Evolutionary conservation across 2,113 vertebrate genomes (phyloP).

Genomic region (Colius striatus): DNA sequence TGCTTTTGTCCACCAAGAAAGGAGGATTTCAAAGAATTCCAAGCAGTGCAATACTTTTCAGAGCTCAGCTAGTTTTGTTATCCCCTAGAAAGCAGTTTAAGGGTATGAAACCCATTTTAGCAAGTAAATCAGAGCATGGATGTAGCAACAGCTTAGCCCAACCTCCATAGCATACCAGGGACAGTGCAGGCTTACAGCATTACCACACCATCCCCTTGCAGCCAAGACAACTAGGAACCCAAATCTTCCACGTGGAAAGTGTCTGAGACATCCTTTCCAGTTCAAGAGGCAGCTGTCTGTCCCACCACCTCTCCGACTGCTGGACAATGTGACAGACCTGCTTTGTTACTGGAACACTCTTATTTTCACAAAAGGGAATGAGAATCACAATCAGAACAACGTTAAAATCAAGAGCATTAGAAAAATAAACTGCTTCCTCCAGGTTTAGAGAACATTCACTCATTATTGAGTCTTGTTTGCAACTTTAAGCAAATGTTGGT

Average conservation of each 20-base stretch:
- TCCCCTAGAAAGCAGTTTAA: neutral
- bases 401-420: neutral
- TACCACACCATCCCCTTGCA: neutral
- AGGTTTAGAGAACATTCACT: neutral
- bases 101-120: neutral
- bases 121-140: neutral
- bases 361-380: neutral
- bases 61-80: neutral
- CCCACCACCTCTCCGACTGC: neutral
- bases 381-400: neutral
- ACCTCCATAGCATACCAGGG: neutral
- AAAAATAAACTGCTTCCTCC: constrained; percentile 30
- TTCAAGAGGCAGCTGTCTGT: neutral
- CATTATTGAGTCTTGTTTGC: neutral
- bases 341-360: neutral
- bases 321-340: neutral
- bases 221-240: neutral
- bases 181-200: neutral
- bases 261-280: neutral
- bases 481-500: constrained; percentile 16
- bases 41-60: neutral
- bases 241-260: neutral
- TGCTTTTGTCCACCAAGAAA: neutral
- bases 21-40: neutral
- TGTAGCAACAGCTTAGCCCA: neutral